Evolutionary conservation across 2,888 invertebrate genomes (phyloP).

Genomic region (Netelia fuscicornis): DNA sequence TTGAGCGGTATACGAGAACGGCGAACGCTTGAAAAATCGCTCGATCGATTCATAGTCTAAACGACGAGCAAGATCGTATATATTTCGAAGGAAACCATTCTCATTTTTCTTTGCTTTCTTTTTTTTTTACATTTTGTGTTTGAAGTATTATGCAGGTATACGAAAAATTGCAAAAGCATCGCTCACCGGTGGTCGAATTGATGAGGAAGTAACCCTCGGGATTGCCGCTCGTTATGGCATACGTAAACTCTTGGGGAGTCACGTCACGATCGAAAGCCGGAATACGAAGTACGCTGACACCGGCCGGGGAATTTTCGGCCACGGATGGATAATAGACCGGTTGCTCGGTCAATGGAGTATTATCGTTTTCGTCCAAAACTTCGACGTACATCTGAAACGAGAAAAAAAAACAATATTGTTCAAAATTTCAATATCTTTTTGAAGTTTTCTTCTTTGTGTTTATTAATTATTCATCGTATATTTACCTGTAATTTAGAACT

Average conservation of each 20-base stretch:
- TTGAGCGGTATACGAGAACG: conserved; percentile 46
- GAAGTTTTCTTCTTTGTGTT: neutral
- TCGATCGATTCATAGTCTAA: conserved; percentile 53
- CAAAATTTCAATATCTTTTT: neutral
- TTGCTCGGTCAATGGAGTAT: conserved; percentile 94
- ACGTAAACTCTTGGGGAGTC: conserved; percentile 89
- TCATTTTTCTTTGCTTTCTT: neutral
- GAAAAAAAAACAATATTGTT: conserved; percentile 51
- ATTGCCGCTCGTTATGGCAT: conserved; percentile 95
- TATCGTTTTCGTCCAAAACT: conserved; percentile 97
- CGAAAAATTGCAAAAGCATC: neutral
- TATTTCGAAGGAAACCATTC: neutral
- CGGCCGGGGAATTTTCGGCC: conserved; percentile 91
- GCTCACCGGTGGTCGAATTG: conserved; percentile 92
- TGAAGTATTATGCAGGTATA: conserved; percentile 13
- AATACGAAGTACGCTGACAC: conserved; percentile 90
- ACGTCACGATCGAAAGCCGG: conserved; percentile 93
- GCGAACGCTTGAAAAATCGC: conserved; percentile 38
- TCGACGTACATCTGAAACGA: conserved; percentile 90
- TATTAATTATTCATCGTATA: neutral
- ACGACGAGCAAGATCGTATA: conserved; percentile 13
- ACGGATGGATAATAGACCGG: conserved; percentile 94
- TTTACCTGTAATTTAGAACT: conserved; percentile 93
- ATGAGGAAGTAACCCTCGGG: conserved; percentile 96
- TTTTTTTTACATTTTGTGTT: conserved; percentile 11